Conservation (phyloP, 1,140 invertebrate species). For the Trissolcus basalis region DNA sequence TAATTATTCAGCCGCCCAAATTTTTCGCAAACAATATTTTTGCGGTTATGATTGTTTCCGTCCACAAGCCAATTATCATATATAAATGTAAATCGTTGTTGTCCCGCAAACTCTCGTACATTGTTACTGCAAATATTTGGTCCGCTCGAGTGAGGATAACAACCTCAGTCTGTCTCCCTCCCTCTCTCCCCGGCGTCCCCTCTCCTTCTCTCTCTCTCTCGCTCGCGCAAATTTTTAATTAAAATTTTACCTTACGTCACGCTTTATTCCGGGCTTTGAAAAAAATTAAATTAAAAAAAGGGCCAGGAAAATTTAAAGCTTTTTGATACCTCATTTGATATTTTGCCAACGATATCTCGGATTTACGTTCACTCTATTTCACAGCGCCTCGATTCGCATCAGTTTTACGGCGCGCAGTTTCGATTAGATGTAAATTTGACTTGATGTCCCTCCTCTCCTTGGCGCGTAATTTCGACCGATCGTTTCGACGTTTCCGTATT, state of each 20-base stretch:
- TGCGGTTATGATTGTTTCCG: constrained; percentile 5
- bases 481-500: constrained; percentile 27
- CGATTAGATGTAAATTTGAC: constrained; percentile 42
- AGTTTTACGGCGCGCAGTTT: constrained; percentile 24
- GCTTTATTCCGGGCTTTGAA: too few species aligned
- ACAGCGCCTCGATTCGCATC: background rate
- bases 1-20: constrained; percentile 31
- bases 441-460: constrained; percentile 23
- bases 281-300: too few species aligned
- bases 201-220: background rate
- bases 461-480: constrained; percentile 27
- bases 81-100: constrained; percentile 3
- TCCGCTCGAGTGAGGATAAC: background rate
- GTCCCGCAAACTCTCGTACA: background rate
- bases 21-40: constrained; percentile 7
- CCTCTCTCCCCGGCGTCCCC: background rate
- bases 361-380: constrained; percentile 17
- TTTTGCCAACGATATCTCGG: constrained; percentile 7
- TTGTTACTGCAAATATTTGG: constrained; percentile 2
- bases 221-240: background rate
- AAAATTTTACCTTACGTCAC: background rate
- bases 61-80: constrained; percentile 15
- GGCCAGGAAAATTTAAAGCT: background rate
- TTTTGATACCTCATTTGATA: constrained; percentile 5
- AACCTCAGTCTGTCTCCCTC: too few species aligned